A percentile compares a stretch with the other conserved stretches of the same genome.
Evolutionary conservation across 2,113 vertebrate species (phyloP).

Genomic region (Microcebus tavaratra): DNA sequence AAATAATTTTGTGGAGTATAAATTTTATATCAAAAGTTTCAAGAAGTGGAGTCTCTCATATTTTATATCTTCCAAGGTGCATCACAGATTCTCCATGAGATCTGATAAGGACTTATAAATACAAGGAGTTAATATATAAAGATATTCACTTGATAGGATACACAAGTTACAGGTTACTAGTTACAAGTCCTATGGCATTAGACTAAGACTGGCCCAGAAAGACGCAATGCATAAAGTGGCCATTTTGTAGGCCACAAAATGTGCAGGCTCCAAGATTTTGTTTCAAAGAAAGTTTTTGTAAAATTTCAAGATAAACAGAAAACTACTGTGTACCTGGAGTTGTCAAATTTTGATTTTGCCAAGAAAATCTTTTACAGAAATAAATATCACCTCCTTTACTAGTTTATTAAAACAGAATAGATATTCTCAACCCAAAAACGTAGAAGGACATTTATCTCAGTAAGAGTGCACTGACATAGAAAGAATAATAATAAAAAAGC

Average conservation of each 20-base stretch:
- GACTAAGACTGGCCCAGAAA: neutral
- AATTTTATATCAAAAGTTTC: constrained; percentile 21
- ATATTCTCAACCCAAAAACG: neutral
- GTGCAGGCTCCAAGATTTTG: neutral
- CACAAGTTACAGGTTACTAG: neutral
- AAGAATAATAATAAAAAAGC: neutral
- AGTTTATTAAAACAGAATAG: neutral
- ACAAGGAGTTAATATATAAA: neutral
- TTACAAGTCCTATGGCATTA: neutral
- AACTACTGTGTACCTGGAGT: neutral
- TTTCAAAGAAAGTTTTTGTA: neutral
- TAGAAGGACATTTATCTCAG: neutral
- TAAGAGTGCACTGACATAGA: neutral
- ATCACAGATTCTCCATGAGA: neutral
- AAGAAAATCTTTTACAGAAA: neutral
- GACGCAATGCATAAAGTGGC: neutral
- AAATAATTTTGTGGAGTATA: neutral
- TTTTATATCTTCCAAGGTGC: neutral
- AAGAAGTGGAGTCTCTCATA: neutral
- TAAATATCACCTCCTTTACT: neutral
- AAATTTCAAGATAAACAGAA: neutral
- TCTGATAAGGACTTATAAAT: neutral
- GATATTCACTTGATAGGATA: neutral
- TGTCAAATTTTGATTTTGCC: neutral
- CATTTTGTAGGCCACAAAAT: neutral